Conservation (phyloP, 23 tunicate genomes). For the Styela clava region DNA sequence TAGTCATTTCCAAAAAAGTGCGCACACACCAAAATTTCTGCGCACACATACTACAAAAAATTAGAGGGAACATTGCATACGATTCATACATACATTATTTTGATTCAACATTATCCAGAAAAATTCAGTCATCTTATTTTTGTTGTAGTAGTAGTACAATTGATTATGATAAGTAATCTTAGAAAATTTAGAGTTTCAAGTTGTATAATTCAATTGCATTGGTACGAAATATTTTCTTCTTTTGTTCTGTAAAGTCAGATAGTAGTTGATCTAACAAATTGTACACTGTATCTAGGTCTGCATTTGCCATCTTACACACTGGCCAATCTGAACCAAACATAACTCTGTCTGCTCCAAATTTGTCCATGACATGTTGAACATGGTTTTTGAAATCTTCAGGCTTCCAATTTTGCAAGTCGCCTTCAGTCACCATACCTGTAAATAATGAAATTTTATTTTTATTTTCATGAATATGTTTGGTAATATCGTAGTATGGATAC, state of each 20-base stretch:
- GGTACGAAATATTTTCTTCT: constrained; percentile 29
- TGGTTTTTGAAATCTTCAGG: constrained; percentile 55
- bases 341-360: constrained; percentile 80
- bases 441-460: not conserved
- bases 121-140: no score
- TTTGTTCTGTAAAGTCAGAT: constrained; percentile 27
- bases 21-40: no score
- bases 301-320: constrained; percentile 84
- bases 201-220: constrained; percentile 50
- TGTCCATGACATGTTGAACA: constrained; percentile 72
- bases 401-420: constrained; percentile 71
- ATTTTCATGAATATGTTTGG: no score
- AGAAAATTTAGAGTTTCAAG: constrained; percentile 13
- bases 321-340: constrained; percentile 99
- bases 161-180: no score
- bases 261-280: constrained; percentile 42
- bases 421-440: constrained; percentile 95
- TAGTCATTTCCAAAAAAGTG: no score
- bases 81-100: no score
- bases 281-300: constrained; percentile 54
- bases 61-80: no score
- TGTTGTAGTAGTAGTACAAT: no score
- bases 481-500: no score
- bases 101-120: no score
- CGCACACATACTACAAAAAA: no score